Evolutionary conservation across 2,888 invertebrate genomes (phyloP).

Genomic region (Clunio marinus): DNA sequence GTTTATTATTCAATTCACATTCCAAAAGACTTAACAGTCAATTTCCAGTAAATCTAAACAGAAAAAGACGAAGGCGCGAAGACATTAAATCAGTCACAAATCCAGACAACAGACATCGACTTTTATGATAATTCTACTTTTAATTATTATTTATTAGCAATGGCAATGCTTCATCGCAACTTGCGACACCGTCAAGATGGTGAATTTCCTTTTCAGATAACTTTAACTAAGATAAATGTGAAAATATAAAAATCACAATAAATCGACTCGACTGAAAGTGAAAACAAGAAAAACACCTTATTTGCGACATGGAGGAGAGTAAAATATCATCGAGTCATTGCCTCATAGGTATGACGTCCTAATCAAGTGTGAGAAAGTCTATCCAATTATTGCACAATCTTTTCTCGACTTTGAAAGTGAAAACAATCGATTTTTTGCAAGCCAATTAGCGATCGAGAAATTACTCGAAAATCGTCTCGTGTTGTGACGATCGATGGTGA

Average conservation of each 20-base stretch:
- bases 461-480: no score
- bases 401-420: conserved; percentile 17
- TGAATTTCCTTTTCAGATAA: conserved; percentile 1
- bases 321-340: not conserved
- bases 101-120: conserved; percentile 4
- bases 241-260: not conserved
- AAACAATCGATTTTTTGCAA: conserved; percentile 14
- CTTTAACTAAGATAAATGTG: no score
- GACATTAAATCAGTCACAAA: conserved; percentile 22
- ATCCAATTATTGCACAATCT: conserved; percentile 14
- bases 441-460: not conserved
- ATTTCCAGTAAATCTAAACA: conserved; percentile 24
- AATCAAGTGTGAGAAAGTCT: conserved; percentile 19
- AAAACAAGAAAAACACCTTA: conserved; percentile 3
- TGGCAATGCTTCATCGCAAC: not conserved
- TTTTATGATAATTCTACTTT: conserved; percentile 1
- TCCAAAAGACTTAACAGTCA: conserved; percentile 20
- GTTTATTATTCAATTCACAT: conserved; percentile 8
- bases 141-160: conserved; percentile 19
- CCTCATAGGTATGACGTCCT: not conserved
- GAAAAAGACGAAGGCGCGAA: not conserved
- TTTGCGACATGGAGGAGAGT: not conserved
- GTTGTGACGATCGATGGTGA: not conserved
- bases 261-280: not conserved
- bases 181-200: not conserved